A percentile compares a stretch with the other conserved stretches of the same genome.
Conservation (phyloP, 2,113 vertebrate species). For the Nycticryphes semicollaris region DNA sequence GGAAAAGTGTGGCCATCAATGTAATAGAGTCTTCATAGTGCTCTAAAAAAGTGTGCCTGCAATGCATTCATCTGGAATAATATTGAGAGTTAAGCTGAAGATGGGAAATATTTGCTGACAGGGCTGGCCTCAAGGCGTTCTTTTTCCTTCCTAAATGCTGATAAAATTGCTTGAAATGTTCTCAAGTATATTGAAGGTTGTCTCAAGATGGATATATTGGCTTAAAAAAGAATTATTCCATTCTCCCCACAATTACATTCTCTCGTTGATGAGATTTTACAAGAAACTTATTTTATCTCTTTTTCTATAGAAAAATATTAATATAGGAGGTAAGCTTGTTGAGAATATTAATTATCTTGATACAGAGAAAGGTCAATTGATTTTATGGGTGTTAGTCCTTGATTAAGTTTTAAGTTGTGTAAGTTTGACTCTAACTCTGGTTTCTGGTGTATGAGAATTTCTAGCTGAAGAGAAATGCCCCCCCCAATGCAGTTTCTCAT, state of each 20-base stretch:
- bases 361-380: background rate
- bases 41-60: background rate
- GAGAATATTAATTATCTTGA: background rate
- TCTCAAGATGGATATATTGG: background rate
- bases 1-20: background rate
- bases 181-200: background rate
- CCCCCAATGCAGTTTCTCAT: background rate
- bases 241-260: background rate
- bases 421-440: background rate
- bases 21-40: background rate
- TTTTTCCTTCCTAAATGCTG: constrained; percentile 11
- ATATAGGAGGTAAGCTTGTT: background rate
- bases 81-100: constrained; percentile 8
- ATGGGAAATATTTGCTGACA: constrained; percentile 38
- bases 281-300: background rate
- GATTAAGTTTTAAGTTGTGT: background rate
- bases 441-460: background rate
- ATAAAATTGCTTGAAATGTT: constrained; percentile 17
- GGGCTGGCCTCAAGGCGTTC: background rate
- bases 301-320: background rate
- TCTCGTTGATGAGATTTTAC: background rate
- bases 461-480: background rate
- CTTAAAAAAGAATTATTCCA: background rate
- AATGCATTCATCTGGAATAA: constrained; percentile 30
- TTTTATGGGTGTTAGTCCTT: background rate